Evolutionary conservation across 2,113 vertebrate species (phyloP).

Genomic region (Vanacampus margaritifer): DNA sequence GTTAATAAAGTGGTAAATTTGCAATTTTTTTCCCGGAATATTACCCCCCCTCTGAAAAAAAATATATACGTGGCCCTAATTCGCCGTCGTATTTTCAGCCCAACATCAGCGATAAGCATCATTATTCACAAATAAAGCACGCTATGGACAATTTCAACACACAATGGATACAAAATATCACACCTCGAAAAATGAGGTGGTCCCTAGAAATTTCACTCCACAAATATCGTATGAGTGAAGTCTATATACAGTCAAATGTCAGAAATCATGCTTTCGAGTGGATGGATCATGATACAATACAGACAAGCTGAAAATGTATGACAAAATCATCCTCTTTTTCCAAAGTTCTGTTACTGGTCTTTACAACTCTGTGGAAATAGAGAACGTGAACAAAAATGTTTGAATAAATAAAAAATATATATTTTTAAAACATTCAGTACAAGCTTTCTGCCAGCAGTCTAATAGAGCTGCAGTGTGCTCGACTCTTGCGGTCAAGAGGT

Average conservation of each 20-base stretch:
- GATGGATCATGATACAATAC: neutral
- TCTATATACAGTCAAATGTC: slow-evolving; percentile 37
- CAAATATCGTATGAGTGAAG: slow-evolving; percentile 50
- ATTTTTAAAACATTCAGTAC: slow-evolving; percentile 5
- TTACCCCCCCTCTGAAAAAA: no score
- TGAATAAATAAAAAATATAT: slow-evolving; percentile 35
- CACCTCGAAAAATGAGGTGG: slow-evolving; percentile 73
- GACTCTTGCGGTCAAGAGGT: neutral
- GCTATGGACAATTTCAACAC: slow-evolving; percentile 35
- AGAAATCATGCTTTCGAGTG: slow-evolving; percentile 10
- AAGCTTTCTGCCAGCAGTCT: slow-evolving; percentile 19
- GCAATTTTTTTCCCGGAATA: no score
- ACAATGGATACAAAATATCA: slow-evolving; percentile 33
- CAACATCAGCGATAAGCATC: slow-evolving; percentile 23
- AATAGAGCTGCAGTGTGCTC: slow-evolving; percentile 16
- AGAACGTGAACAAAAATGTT: slow-evolving; percentile 3
- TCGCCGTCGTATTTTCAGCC: no score
- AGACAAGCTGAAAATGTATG: slow-evolving; percentile 14
- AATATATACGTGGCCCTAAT: no score
- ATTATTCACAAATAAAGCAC: slow-evolving; percentile 33
- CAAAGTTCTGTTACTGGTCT: slow-evolving; percentile 10
- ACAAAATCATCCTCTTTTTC: slow-evolving; percentile 2
- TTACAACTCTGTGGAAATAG: slow-evolving; percentile 7
- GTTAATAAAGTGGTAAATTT: no score
- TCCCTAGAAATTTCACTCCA: slow-evolving; percentile 60